A percentile compares a stretch with the other conserved stretches of the same genome.
These are phyloP conservation scores for Pachyrhynchus sulphureomaculatus DNA, from an alignment of 1,140 invertebrate species.

Conservation along the genomic window DNA sequence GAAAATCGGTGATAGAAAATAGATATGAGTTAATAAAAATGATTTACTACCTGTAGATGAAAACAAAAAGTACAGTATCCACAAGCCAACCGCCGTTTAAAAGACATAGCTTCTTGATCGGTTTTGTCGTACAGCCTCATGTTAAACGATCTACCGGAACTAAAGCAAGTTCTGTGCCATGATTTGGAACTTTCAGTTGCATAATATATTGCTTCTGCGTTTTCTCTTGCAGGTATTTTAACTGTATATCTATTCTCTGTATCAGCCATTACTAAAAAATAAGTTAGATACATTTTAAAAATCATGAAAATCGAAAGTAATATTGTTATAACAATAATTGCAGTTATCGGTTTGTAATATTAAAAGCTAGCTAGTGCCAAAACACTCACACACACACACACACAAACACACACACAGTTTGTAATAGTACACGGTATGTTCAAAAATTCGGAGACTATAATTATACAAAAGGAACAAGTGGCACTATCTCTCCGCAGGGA, in stretches of 20 bases:
- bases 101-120: slow-evolving; percentile 62
- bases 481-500: too few relatives aligned
- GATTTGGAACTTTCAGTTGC: slow-evolving; percentile 60
- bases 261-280: slow-evolving; percentile 43
- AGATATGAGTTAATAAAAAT: too few relatives aligned
- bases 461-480: too few relatives aligned
- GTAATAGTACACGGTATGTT: too few relatives aligned
- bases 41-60: slow-evolving; percentile 45
- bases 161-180: slow-evolving; percentile 60
- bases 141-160: slow-evolving; percentile 58
- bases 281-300: background rate
- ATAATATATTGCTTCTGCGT: slow-evolving; percentile 56
- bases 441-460: too few relatives aligned
- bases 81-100: slow-evolving; percentile 58
- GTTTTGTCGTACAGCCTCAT: slow-evolving; percentile 65
- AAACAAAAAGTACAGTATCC: slow-evolving; percentile 45
- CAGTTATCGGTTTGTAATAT: background rate
- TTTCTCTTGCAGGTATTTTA: slow-evolving; percentile 60
- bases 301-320: too few relatives aligned
- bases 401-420: too few relatives aligned
- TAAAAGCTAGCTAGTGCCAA: too few relatives aligned
- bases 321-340: too few relatives aligned
- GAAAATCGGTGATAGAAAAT: too few relatives aligned
- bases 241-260: slow-evolving; percentile 67
- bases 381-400: too few relatives aligned